A percentile compares a stretch with the other conserved stretches of the same genome.
Evolutionary conservation across 2,113 vertebrate species (phyloP).

Genomic region (Peucedramus taeniatus): DNA sequence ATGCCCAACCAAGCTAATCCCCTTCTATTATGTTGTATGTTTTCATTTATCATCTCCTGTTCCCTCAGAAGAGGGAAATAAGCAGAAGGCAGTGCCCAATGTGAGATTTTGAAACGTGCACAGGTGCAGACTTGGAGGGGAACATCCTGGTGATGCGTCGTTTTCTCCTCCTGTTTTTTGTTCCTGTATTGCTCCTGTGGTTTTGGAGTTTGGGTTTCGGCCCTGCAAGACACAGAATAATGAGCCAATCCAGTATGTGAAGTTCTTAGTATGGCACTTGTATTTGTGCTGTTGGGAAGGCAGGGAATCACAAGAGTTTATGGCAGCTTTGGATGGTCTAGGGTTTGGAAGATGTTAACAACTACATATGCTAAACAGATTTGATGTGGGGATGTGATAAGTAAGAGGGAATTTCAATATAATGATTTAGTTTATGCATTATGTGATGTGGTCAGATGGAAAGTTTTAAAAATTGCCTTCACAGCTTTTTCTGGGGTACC

Average conservation of each 20-base stretch:
- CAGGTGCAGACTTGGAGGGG: not conserved
- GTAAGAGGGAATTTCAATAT: not conserved
- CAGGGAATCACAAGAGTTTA: not conserved
- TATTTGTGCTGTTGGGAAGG: not conserved
- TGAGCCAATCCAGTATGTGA: rapidly evolving
- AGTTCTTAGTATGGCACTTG: not conserved
- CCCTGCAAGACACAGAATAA: not conserved
- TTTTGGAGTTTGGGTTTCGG: not conserved
- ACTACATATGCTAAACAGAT: not conserved
- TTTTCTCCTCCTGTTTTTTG: not conserved
- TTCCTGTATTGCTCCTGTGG: not conserved
- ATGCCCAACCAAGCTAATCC: not conserved
- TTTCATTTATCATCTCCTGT: not conserved
- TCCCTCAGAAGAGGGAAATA: not conserved
- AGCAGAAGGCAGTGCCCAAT: not conserved
- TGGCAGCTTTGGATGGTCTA: not conserved
- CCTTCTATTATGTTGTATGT: not conserved
- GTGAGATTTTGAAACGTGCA: not conserved
- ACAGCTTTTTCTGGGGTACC: not conserved
- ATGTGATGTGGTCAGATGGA: not conserved
- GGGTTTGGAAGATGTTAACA: not conserved
- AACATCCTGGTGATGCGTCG: not conserved
- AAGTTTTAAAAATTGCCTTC: not conserved
- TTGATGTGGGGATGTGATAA: not conserved
- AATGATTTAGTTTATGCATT: not conserved